These are phyloP conservation scores for Tympanuchus pallidicinctus DNA, from an alignment of 2,113 vertebrate genomes.

Conservation along the genomic window DNA sequence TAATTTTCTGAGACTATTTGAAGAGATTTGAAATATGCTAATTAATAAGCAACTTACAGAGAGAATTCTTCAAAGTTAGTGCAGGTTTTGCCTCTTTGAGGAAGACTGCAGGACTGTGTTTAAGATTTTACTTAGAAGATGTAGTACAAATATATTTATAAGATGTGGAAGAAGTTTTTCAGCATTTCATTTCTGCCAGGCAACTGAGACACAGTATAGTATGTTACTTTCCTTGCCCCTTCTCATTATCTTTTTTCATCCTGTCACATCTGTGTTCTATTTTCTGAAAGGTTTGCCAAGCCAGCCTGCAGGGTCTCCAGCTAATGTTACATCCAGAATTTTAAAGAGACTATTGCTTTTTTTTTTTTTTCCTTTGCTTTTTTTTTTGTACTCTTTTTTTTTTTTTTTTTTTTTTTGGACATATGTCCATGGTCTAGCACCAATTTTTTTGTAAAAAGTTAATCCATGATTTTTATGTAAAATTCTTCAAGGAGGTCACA, in stretches of 20 bases:
- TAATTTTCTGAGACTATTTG: neutral
- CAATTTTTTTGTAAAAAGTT: neutral
- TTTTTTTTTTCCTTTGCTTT: neutral
- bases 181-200: neutral
- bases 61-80: neutral
- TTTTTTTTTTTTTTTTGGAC: neutral
- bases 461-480: neutral
- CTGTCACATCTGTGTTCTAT: neutral
- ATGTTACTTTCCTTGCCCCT: neutral
- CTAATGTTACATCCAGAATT: neutral
- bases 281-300: neutral
- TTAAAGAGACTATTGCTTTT: neutral
- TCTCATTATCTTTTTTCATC: neutral
- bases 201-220: neutral
- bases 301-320: neutral
- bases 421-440: neutral
- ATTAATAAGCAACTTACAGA: neutral
- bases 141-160: neutral
- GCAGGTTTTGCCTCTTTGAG: neutral
- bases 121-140: neutral
- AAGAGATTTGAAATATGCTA: neutral
- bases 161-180: neutral
- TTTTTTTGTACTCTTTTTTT: neutral
- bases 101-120: fast-evolving
- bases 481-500: neutral